Conservation (phyloP, 1,140 invertebrate species). For the Stegodyphus dumicola region DNA sequence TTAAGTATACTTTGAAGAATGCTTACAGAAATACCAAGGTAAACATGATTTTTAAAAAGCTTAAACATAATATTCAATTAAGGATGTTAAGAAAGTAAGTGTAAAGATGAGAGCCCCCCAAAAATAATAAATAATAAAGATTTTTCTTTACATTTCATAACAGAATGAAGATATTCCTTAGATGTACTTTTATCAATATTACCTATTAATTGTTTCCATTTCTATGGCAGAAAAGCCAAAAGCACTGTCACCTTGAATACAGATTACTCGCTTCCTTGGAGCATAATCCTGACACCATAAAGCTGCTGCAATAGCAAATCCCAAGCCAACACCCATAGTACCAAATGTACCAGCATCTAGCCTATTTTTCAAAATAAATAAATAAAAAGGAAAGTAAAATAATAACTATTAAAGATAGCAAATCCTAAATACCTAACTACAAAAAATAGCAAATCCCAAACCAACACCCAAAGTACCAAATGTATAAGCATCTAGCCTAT, state of each 20-base stretch:
- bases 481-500: constrained; percentile 75
- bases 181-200: constrained; percentile 22
- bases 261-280: constrained; percentile 84
- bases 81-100: too few relatives aligned
- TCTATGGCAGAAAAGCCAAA: constrained; percentile 99
- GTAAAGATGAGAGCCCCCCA: too few relatives aligned
- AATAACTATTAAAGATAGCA: too few relatives aligned
- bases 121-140: too few relatives aligned
- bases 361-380: constrained; percentile 62
- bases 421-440: too few relatives aligned
- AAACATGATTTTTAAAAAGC: too few relatives aligned
- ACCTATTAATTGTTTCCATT: constrained; percentile 92
- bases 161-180: neutral
- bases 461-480: constrained; percentile 99
- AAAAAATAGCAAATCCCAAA: constrained; percentile 89
- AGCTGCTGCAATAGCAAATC: constrained; percentile 92
- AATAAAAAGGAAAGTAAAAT: too few relatives aligned
- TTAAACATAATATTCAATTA: too few relatives aligned
- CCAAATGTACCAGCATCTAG: constrained; percentile 84
- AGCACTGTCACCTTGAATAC: constrained; percentile 93
- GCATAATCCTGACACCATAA: constrained; percentile 85
- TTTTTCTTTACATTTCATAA: too few relatives aligned
- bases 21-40: too few relatives aligned
- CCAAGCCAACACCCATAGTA: constrained; percentile 96
- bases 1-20: too few relatives aligned